Evolutionary conservation across 2,888 invertebrate genomes (phyloP).

Genomic region (Dolomedes plantarius): DNA sequence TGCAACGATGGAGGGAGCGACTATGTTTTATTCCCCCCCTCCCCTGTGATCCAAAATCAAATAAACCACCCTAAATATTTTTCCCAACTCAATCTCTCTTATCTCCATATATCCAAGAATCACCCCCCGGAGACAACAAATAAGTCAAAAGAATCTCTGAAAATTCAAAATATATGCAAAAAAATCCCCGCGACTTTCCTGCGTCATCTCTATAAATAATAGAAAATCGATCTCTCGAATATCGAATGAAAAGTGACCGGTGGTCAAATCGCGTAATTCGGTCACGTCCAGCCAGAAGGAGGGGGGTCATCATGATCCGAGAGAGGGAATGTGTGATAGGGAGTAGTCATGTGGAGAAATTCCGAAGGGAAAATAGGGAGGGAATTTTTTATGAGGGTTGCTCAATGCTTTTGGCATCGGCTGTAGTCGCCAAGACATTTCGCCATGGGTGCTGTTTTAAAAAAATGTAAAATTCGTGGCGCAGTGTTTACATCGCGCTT

Average conservation of each 20-base stretch:
- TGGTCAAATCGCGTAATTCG: constrained; percentile 55
- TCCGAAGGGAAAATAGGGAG: constrained; percentile 18
- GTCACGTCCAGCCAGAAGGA: constrained; percentile 38
- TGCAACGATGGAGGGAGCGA: too few species aligned
- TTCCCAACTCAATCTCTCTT: not conserved
- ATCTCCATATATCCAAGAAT: not conserved
- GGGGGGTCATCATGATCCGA: not conserved
- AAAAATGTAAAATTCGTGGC: too few species aligned
- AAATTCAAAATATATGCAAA: constrained; percentile 11
- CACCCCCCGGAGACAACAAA: not conserved
- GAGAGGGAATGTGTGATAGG: not conserved
- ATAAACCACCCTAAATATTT: not conserved
- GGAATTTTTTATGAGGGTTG: constrained; percentile 32
- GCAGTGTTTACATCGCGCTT: too few species aligned
- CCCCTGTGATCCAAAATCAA: not conserved
- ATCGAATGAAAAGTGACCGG: constrained; percentile 64
- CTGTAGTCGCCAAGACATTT: not conserved
- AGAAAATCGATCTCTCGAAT: constrained; percentile 61
- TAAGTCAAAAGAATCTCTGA: not conserved
- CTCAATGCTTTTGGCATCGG: not conserved
- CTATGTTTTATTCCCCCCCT: not conserved
- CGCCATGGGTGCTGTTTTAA: not conserved
- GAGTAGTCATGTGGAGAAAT: constrained; percentile 39
- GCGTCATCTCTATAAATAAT: constrained; percentile 55
- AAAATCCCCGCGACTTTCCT: not conserved